A percentile compares a stretch with the other conserved stretches of the same genome.
phyloP scores from a whole-genome alignment of 2,797 vertebrate species.

The Nasua narica region DNA sequence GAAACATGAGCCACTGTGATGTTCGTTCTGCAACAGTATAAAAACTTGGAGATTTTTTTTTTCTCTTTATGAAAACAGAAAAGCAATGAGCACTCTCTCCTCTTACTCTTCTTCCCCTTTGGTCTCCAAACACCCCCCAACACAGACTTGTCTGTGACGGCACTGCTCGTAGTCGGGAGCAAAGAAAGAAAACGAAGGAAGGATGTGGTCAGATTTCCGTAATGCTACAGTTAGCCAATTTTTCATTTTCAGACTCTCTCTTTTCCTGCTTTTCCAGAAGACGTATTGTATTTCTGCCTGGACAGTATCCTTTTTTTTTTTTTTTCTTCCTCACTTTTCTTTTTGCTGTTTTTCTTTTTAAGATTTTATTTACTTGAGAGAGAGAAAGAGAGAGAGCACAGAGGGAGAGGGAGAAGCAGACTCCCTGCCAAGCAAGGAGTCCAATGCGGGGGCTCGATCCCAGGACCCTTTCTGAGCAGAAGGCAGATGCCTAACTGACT shows the following conservation, averaged over 20 bases:
- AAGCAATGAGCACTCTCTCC: not conserved
- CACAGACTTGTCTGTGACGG: not conserved
- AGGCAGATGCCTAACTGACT: not conserved
- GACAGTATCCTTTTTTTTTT: not conserved
- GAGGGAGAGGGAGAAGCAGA: not conserved
- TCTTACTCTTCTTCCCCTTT: not conserved
- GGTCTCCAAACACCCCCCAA: not conserved
- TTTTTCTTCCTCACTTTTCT: not conserved
- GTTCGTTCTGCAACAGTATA: conserved; percentile 45
- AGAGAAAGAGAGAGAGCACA: not conserved
- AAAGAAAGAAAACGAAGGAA: not conserved
- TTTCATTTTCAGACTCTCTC: not conserved
- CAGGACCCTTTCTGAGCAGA: not conserved
- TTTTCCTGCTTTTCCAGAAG: not conserved
- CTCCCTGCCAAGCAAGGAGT: not conserved
- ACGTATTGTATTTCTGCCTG: not conserved
- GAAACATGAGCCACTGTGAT: conserved; percentile 49
- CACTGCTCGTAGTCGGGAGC: not conserved
- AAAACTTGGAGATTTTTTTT: not conserved
- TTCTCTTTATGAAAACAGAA: conserved; percentile 28
- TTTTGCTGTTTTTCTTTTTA: not conserved
- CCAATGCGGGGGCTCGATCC: not conserved
- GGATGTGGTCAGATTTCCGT: not conserved
- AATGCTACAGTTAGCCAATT: not conserved
- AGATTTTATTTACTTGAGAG: not conserved